Percentiles rank a stretch among this genome's conserved stretches.
phyloP scores from a whole-genome alignment of 2,113 vertebrate species.

The Carassius carassius region DNA sequence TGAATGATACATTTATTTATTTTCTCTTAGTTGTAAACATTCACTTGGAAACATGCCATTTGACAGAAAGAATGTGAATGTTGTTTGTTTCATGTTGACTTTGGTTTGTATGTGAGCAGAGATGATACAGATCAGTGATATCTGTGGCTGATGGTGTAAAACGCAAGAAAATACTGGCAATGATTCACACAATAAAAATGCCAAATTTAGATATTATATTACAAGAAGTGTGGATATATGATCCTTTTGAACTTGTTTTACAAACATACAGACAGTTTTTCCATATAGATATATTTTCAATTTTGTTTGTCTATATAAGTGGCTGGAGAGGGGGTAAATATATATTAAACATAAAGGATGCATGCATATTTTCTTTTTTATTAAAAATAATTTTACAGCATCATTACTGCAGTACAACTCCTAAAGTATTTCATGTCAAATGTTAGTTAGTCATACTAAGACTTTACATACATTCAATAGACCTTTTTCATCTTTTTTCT shows the following conservation, averaged over 20 bases:
- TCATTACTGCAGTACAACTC: not conserved
- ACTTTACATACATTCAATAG: not conserved
- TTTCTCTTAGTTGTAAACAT: not conserved
- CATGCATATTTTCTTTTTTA: not conserved
- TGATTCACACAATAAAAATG: not conserved
- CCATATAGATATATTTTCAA: no score
- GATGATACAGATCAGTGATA: conserved; percentile 4
- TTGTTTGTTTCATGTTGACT: conserved; percentile 18
- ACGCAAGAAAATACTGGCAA: conserved; percentile 2
- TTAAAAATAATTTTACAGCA: not conserved
- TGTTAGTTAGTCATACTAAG: not conserved
- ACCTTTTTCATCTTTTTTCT: not conserved
- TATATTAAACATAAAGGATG: not conserved
- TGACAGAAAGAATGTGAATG: not conserved
- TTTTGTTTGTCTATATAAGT: no score
- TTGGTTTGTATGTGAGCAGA: not conserved
- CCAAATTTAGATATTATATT: not conserved
- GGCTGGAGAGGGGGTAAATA: no score
- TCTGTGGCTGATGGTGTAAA: conserved; percentile 45
- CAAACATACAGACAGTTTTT: no score
- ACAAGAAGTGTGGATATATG: not conserved
- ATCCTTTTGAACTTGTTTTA: not conserved
- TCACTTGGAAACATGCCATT: not conserved
- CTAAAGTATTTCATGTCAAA: not conserved
- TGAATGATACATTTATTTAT: not conserved